Evolutionary conservation across 2,797 vertebrate genomes (phyloP), one percentile per base, ranked within the genome.

Genomic region (Gymnothorax javanicus): DNA sequence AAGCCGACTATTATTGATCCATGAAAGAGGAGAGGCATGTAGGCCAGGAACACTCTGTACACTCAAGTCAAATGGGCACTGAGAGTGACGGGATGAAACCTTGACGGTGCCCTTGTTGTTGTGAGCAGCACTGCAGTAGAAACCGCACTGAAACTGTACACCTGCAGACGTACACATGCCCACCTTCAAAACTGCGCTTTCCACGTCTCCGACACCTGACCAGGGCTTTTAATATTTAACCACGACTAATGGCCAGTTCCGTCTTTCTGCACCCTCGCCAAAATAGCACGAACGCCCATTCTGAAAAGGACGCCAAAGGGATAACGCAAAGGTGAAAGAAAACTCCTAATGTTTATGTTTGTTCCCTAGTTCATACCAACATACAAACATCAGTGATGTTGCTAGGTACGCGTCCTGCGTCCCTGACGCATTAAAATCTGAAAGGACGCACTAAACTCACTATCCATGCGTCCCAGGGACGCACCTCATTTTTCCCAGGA

Each of bases 51-150:
- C 90, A 89, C 57, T 50, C 57, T 13, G 58, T 64, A 77, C 57
- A 52, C 20, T 52, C 7, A 60, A 43, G 75, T 84, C 62, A 69
- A n/a, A 62, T 9, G 84, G 43, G 56, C 79, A 23, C 67, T 69
- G 1, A 20, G n/a, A 3, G 59, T 1, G 23, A 71, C 33, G 27
- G 79, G 27, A 27, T 15, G 25, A 60, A 89, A 93, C 92, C 90
- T 93, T 92, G 90, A 82, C 89, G 82, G 15, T 94, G 93, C 86
- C 94, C 93, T 94, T 94, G 93, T 92, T 93, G 90, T 91, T 94
- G 92, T 93, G 93, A 95, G 91, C 93, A 93, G 93, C 90, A 92
- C 91, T 92, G 87, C 87, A 87, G 81, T 81, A 90, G 91, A 89
- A 88, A 90, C 92, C 89, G 82, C 85, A 84, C 88, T 91, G 94